Percentiles rank a stretch among this genome's conserved stretches.
These are phyloP conservation scores for Lasioglossum pauxillum DNA, from an alignment of 2,888 invertebrate species.

Conservation along the genomic window DNA sequence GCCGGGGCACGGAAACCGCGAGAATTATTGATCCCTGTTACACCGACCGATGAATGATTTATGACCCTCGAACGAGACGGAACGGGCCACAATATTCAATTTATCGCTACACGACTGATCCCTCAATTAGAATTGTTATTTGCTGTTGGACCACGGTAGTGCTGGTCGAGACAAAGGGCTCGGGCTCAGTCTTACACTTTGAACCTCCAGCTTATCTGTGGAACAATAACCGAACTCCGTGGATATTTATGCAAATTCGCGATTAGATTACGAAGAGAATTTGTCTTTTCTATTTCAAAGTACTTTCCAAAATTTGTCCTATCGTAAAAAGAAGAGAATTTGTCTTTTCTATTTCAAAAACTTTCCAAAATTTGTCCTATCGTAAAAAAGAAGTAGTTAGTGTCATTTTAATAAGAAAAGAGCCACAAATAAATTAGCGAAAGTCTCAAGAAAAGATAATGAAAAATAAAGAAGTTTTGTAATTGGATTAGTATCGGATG, in stretches of 20 bases:
- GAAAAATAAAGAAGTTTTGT: too few species aligned
- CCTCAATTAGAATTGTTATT: constrained; percentile 45
- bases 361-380: too few species aligned
- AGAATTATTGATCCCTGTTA: constrained; percentile 50
- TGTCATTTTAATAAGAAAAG: too few species aligned
- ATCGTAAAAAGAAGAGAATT: neutral
- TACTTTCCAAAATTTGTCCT: too few species aligned
- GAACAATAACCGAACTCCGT: neutral
- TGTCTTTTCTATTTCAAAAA: neutral
- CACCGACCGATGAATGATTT: constrained; percentile 51
- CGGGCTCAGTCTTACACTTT: neutral
- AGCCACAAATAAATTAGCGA: too few species aligned
- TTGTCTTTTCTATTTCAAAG: neutral
- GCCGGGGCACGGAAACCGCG: neutral
- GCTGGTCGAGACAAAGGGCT: neutral
- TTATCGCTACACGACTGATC: constrained; percentile 40
- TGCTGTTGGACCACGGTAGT: neutral
- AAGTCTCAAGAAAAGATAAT: too few species aligned
- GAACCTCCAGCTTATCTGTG: too few species aligned
- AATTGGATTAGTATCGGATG: too few species aligned
- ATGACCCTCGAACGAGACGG: constrained; percentile 21
- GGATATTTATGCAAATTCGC: neutral
- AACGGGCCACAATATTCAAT: constrained; percentile 36
- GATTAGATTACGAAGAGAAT: neutral
- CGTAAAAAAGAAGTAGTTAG: too few species aligned